phyloP scores from a whole-genome alignment of 2,888 invertebrate genomes.

The Apeira syringaria region DNA sequence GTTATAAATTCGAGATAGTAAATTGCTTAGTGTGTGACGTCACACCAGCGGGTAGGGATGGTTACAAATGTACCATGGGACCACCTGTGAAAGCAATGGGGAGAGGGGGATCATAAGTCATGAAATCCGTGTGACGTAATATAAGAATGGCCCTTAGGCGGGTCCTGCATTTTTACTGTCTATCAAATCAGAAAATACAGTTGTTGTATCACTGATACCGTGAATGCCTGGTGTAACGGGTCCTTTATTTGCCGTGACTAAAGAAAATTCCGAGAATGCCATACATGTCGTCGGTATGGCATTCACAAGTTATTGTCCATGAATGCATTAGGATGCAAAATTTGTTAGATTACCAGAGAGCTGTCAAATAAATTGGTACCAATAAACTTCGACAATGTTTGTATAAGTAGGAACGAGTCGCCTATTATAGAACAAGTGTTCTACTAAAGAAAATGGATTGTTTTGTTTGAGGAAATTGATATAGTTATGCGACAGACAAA shows the following conservation, averaged over 20 bases:
- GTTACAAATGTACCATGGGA: no score
- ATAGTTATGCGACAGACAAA: background rate
- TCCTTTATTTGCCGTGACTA: conserved; percentile 59
- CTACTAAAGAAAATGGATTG: background rate
- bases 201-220: background rate
- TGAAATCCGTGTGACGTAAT: no score
- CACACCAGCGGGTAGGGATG: no score
- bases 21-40: no score
- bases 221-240: conserved; percentile 33
- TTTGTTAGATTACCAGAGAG: conserved; percentile 26
- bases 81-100: no score
- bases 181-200: no score
- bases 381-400: background rate
- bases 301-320: conserved; percentile 40
- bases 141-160: no score
- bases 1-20: no score
- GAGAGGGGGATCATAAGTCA: no score
- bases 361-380: conserved; percentile 2
- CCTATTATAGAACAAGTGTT: no score
- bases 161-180: no score
- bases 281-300: conserved; percentile 60
- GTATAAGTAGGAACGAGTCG: background rate
- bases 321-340: conserved; percentile 49
- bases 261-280: conserved; percentile 46
- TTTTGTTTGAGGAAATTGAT: background rate